A percentile compares a stretch with the other conserved stretches of the same genome.
These are phyloP conservation scores for Apis cerana DNA, from an alignment of 1,140 invertebrate species.

Conservation along the genomic window DNA sequence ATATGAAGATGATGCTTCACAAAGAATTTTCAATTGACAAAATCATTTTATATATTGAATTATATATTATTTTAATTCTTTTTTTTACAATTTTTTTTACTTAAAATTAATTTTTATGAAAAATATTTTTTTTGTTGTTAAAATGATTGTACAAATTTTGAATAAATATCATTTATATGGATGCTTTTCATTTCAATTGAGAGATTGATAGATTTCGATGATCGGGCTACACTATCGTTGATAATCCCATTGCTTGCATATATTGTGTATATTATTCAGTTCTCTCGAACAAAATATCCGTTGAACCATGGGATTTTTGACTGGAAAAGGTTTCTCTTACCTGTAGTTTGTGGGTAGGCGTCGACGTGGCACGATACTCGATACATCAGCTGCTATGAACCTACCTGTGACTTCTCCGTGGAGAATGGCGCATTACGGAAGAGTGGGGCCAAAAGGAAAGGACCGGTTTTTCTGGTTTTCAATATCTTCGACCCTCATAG, in stretches of 20 bases:
- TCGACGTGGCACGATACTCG: conserved; percentile 66
- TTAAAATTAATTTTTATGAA: not conserved
- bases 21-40: conserved; percentile 3
- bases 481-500: conserved; percentile 56
- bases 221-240: not conserved
- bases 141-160: not conserved
- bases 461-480: conserved; percentile 79
- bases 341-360: conserved; percentile 57
- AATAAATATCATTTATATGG: too few relatives aligned
- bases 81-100: not conserved
- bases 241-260: conserved; percentile 7
- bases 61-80: not conserved
- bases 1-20: not conserved
- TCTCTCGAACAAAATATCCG: conserved; percentile 12
- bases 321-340: conserved; percentile 63
- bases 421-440: conserved; percentile 40
- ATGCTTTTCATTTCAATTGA: too few relatives aligned
- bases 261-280: conserved; percentile 13
- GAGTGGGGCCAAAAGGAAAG: conserved; percentile 53
- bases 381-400: conserved; percentile 64
- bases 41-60: conserved; percentile 10
- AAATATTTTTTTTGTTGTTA: not conserved
- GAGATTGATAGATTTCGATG: not conserved
- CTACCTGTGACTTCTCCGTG: conserved; percentile 60
- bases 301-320: conserved; percentile 56